Conservation (phyloP, 2,113 vertebrate species). For the Sprattus sprattus region DNA sequence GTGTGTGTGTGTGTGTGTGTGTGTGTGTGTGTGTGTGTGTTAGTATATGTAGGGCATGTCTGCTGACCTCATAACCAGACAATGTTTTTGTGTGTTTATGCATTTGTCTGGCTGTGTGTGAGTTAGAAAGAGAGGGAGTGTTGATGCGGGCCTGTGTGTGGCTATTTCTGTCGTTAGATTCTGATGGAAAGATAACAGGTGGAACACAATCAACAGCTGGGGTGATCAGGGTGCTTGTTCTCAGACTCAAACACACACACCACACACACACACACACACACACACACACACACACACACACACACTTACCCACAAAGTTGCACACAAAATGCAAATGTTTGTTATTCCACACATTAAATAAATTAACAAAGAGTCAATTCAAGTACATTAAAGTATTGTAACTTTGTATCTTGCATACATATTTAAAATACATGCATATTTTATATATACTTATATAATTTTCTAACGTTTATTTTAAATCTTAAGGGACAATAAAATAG, state of each 20-base stretch:
- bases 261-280: not conserved
- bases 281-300: not conserved
- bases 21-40: not conserved
- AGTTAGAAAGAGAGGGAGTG: not conserved
- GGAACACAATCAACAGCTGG: constrained; percentile 7
- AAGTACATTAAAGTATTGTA: no score
- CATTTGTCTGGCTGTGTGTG: not conserved
- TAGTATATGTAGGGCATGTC: not conserved
- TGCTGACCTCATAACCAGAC: not conserved
- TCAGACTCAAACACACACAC: not conserved
- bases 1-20: constrained; percentile 3
- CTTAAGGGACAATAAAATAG: no score
- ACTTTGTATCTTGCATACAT: no score
- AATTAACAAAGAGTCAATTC: no score
- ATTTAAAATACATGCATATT: no score
- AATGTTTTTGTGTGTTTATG: not conserved
- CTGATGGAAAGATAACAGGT: constrained; percentile 14
- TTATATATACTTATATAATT: no score
- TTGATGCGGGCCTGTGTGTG: not conserved
- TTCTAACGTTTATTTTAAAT: no score
- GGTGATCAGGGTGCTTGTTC: not conserved
- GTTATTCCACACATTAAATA: not conserved
- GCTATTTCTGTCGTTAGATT: not conserved
- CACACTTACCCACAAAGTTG: not conserved
- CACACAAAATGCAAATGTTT: not conserved